Base-by-base conservation (phyloP, 2,797 vertebrate species). In the Phalloptychus januarius region DNA sequence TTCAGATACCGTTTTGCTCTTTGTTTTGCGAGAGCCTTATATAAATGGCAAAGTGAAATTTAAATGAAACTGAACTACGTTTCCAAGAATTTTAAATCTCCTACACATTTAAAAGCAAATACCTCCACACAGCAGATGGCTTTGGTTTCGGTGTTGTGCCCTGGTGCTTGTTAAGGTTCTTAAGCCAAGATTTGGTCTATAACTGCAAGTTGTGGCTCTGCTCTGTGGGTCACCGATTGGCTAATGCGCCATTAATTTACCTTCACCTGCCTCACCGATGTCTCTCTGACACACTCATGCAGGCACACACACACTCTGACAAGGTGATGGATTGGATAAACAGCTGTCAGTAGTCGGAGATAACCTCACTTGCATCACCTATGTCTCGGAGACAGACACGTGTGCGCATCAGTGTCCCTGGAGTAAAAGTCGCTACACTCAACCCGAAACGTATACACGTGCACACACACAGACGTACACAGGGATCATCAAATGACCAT, bases 171-270 rank as follows among this genome's bases (percentile, higher is more conserved):
- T 69, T 42, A 15, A 18, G 12, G 65, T 42, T 71, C 54, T 69
- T 79, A 2, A 52, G 75, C 81, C 86, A 85, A 93, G 89, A 89
- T 91, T 88, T 93, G 92, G 91, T 91, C 88, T 85, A 6, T 75
- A 72, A 70, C 25, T 36, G 88, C 93, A 94, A 91, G 74, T 85
- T 95, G 95, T 94, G 96, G 96, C 95, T 96, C 96, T 95, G 95
- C 96, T 98, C 96, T 95, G 96, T 95, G 97, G 97, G 97, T 99
- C 97, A 98, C 95, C 71, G 96, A 96, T 96, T 98, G 97, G 97
- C 96, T 98, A 98, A 99, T 98, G 97, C 96, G 96, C 97, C 97
- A 98, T 99, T 99, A 97, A 99, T 99, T 99, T 98, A 97, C 97
- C 98, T 96, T 94, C 87, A 96, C 96, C 95, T 97, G 96, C 95